These are phyloP conservation scores for Oscheius onirici DNA, from an alignment of 2,888 invertebrate genomes.

Conservation along the genomic window DNA sequence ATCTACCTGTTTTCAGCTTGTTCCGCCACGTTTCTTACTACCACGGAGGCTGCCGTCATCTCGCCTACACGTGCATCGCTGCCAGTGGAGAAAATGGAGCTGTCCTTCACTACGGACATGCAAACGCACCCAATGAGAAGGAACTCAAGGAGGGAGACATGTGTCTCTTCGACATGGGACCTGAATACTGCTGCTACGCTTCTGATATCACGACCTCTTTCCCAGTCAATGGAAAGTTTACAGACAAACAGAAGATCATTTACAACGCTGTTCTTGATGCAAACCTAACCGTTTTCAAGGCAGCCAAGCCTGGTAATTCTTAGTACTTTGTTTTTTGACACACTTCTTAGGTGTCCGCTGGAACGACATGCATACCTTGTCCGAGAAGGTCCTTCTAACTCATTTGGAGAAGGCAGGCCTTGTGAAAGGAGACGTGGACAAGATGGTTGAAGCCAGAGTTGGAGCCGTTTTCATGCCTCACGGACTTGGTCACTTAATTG, in stretches of 20 bases:
- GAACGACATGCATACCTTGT: slow-evolving; percentile 90
- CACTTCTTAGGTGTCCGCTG: slow-evolving; percentile 80
- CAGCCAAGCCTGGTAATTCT: slow-evolving; percentile 85
- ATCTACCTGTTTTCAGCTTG: slow-evolving; percentile 5
- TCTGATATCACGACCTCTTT: slow-evolving; percentile 76
- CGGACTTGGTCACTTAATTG: slow-evolving; percentile 93
- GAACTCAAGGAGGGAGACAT: slow-evolving; percentile 85
- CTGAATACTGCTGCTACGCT: slow-evolving; percentile 87
- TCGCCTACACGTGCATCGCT: slow-evolving; percentile 92
- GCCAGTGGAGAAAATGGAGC: slow-evolving; percentile 89
- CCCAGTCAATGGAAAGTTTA: slow-evolving; percentile 93
- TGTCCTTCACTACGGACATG: slow-evolving; percentile 94
- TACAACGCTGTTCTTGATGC: slow-evolving; percentile 86
- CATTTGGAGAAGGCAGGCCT: slow-evolving; percentile 82
- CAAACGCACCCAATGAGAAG: slow-evolving; percentile 89
- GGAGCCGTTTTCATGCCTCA: slow-evolving; percentile 92
- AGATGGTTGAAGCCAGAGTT: slow-evolving; percentile 36
- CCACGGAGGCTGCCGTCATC: slow-evolving; percentile 83
- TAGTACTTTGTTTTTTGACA: slow-evolving; percentile 78
- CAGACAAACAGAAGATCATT: slow-evolving; percentile 86
- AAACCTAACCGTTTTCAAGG: slow-evolving; percentile 83
- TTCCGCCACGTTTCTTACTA: slow-evolving; percentile 20
- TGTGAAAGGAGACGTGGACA: slow-evolving; percentile 73
- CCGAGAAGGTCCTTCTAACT: slow-evolving; percentile 81
- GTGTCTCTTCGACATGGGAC: slow-evolving; percentile 97